phyloP scores from a whole-genome alignment of 2,113 vertebrate species.

The Pao palembangensis region DNA sequence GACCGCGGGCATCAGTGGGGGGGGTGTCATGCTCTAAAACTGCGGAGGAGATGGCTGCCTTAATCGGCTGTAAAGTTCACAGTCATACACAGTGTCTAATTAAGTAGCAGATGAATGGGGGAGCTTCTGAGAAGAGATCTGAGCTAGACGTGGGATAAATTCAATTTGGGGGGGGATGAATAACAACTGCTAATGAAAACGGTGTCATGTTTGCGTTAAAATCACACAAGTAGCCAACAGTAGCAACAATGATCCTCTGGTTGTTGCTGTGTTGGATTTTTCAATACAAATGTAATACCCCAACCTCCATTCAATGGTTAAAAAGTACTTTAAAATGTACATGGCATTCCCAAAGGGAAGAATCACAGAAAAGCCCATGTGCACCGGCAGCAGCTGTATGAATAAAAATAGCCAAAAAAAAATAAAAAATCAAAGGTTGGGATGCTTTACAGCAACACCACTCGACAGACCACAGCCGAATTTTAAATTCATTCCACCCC shows the following conservation, averaged over 20 bases:
- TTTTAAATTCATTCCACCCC: constrained; percentile 12
- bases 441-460: not conserved
- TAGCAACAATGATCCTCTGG: not conserved
- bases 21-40: constrained; percentile 37
- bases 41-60: constrained; percentile 19
- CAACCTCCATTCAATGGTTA: constrained; percentile 14
- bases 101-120: constrained; percentile 53
- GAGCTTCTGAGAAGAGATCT: constrained; percentile 10
- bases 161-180: no score
- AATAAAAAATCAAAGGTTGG: not conserved
- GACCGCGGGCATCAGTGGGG: constrained; percentile 28
- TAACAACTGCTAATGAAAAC: not conserved
- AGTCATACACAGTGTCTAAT: constrained; percentile 48
- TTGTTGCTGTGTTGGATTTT: not conserved
- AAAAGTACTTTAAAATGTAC: constrained; percentile 29
- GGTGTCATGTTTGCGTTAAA: not conserved
- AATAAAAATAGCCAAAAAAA: not conserved
- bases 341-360: constrained; percentile 37
- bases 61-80: constrained; percentile 59
- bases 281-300: not conserved
- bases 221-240: not conserved
- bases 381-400: no score
- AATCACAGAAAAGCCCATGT: constrained; percentile 7
- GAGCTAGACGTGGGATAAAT: no score
- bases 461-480: not conserved